Evolutionary conservation across 2,888 invertebrate species (phyloP).

Genomic region (Ganaspis brasiliensis): DNA sequence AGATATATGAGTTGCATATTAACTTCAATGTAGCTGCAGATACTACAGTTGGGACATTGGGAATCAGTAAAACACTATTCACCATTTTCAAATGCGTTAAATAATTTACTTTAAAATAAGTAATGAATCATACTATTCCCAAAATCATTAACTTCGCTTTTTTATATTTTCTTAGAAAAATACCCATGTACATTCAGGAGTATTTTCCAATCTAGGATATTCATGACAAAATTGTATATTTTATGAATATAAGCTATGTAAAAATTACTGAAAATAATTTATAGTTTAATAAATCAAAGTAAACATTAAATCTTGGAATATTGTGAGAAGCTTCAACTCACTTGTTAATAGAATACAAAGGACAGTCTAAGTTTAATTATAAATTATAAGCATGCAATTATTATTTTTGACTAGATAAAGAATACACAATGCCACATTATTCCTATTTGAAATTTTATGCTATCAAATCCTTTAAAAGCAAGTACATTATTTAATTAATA

Average conservation of each 20-base stretch:
- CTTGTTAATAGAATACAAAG: not conserved
- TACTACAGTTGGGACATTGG: too few relatives aligned
- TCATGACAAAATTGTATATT: not conserved
- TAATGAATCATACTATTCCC: too few relatives aligned
- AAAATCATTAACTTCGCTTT: too few relatives aligned
- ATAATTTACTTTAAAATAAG: too few relatives aligned
- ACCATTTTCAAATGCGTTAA: too few relatives aligned
- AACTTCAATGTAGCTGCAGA: constrained; percentile 53
- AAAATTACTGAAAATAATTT: not conserved
- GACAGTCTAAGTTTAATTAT: not conserved
- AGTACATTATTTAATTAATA: constrained; percentile 37
- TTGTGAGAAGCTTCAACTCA: not conserved
- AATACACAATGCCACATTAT: constrained; percentile 41
- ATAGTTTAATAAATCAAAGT: not conserved
- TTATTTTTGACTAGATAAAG: not conserved
- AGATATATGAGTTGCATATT: constrained; percentile 58
- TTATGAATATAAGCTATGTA: not conserved
- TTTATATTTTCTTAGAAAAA: too few relatives aligned
- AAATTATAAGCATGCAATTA: not conserved
- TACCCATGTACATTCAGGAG: too few relatives aligned
- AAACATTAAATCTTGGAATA: constrained; percentile 9
- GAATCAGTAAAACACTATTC: too few relatives aligned
- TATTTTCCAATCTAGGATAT: too few relatives aligned
- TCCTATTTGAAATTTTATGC: not conserved
- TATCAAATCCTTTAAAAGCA: constrained; percentile 21